Evolutionary conservation across 2,888 invertebrate species (phyloP).

Genomic region (Calliopum simillimum): DNA sequence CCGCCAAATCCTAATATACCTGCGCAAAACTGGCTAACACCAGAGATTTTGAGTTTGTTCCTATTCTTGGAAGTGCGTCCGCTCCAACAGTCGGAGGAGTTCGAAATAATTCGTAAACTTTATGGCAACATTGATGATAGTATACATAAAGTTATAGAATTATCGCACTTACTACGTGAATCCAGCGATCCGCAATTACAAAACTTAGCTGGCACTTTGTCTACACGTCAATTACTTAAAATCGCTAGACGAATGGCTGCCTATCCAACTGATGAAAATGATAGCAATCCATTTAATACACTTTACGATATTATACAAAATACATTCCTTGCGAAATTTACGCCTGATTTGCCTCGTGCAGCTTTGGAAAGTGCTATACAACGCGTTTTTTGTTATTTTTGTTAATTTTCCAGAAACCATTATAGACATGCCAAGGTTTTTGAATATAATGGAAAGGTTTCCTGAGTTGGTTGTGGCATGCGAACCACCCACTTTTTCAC

Average conservation of each 20-base stretch:
- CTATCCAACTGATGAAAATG: constrained; percentile 71
- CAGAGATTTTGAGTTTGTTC: constrained; percentile 91
- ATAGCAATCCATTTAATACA: constrained; percentile 60
- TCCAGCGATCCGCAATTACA: constrained; percentile 84
- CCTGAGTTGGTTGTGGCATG: no score
- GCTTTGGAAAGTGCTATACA: constrained; percentile 83
- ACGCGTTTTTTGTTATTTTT: no score
- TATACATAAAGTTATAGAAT: constrained; percentile 78
- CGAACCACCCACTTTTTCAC: no score
- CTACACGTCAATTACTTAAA: constrained; percentile 89
- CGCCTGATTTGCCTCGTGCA: constrained; percentile 85
- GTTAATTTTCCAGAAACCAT: no score
- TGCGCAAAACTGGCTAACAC: constrained; percentile 82
- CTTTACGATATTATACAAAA: constrained; percentile 82
- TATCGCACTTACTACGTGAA: constrained; percentile 80
- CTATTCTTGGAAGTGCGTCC: constrained; percentile 91
- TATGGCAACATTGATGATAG: constrained; percentile 73
- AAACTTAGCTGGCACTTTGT: constrained; percentile 86
- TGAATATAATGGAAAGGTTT: no score
- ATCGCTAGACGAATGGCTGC: constrained; percentile 83
- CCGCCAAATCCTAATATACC: constrained; percentile 71
- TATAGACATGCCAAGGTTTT: no score
- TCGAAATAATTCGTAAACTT: constrained; percentile 78
- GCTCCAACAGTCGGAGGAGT: constrained; percentile 82
- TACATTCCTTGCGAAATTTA: constrained; percentile 84